Evolutionary conservation across 2,888 invertebrate genomes (phyloP), one percentile per base, ranked within the genome.

Genomic region (Melanostoma scalare): DNA sequence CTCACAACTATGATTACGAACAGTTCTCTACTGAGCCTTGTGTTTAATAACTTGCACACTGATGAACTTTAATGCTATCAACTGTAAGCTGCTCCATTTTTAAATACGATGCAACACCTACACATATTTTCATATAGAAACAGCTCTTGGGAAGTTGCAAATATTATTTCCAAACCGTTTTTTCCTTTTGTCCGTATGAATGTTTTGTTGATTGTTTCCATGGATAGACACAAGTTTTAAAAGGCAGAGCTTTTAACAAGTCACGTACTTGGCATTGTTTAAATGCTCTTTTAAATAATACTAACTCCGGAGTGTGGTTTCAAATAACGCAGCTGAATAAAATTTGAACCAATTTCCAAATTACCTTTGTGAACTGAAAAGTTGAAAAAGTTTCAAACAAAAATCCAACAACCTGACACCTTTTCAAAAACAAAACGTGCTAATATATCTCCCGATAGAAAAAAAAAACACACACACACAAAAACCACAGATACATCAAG

Each of bases 401-500:
- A 48, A 48, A 61, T 20, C 20, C 20, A 20, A 20, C 33, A 61
- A 63, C 50, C 63, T 63, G 63, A 63, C 48, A 63, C 63, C 61
- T 61, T 61, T 4, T 9, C 9, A 20, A 31, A 63, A 50, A 50
- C 30, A 8, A 67, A 67, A 67, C 53, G 67, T 67, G 67, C 53
- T 48, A 48, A 53, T 30, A 42, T 65, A 35, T 3, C 2, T 0
- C 6, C 30, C 31, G 30, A 52, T 33, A 61, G 33, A 61, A 60
- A 10, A 60, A 60, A 6, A 10, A 42, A 8, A 56, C 36, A 6
- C 4, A 36, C 35, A 38, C 38, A 52, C 50, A 8, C 55, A 55
- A 38, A 60, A 8, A 20, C 36, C 48, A 10, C 9, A 68, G 33
- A 40, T 52, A 40, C 48, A 20, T 35, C 63, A 61, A 61, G 40